These are phyloP conservation scores for Arctocebus calabarensis DNA, from an alignment of 2,797 vertebrate species.

Conservation along the genomic window DNA sequence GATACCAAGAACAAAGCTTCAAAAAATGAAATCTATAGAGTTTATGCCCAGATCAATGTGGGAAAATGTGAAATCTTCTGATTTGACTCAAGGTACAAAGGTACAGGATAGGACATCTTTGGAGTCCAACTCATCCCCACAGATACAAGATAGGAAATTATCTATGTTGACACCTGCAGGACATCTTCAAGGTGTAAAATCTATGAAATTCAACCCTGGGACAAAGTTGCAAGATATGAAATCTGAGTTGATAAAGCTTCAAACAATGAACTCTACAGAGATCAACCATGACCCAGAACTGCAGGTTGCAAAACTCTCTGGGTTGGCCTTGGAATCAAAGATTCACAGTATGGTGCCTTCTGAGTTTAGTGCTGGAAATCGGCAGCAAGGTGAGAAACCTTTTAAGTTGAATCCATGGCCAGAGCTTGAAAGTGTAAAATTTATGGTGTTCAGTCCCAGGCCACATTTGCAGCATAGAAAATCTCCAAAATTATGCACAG, in stretches of 20 bases:
- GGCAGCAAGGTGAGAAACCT: constrained; percentile 54
- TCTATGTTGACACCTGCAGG: constrained; percentile 20
- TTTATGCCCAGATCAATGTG: not conserved
- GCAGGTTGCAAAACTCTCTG: constrained; percentile 39
- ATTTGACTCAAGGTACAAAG: constrained; percentile 5
- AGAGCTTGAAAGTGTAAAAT: constrained; percentile 52
- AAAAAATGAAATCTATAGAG: constrained; percentile 30
- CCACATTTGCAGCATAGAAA: constrained; percentile 30
- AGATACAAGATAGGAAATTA: constrained; percentile 33
- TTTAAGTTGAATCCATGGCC: not conserved
- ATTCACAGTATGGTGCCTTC: not conserved
- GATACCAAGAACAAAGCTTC: not conserved
- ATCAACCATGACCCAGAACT: constrained; percentile 14
- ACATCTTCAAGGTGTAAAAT: constrained; percentile 33
- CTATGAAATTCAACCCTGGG: constrained; percentile 18
- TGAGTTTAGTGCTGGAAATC: constrained; percentile 46
- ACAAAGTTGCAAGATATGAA: constrained; percentile 51
- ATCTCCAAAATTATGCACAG: constrained; percentile 50
- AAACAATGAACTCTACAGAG: not conserved
- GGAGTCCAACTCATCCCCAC: not conserved
- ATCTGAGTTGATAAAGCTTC: not conserved
- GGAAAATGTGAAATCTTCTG: constrained; percentile 54
- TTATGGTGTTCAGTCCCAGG: not conserved
- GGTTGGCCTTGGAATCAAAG: constrained; percentile 44
- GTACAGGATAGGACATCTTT: constrained; percentile 41